Evolutionary conservation across 1,140 invertebrate species (phyloP).

Genomic region (Pogonus chalceus): DNA sequence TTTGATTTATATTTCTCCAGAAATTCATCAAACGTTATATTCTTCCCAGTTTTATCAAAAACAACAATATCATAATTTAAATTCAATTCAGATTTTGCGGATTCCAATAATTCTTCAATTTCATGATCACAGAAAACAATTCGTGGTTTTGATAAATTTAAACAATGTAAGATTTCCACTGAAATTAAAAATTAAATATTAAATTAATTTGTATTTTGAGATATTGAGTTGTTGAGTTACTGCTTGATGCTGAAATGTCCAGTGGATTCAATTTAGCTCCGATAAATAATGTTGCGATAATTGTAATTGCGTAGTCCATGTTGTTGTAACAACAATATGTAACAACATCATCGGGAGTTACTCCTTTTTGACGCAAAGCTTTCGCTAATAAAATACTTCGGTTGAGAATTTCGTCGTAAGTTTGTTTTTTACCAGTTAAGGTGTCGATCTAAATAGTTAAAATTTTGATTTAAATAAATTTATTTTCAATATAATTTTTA

Average conservation of each 20-base stretch:
- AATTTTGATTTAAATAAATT: too few relatives aligned
- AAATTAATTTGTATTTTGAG: too few relatives aligned
- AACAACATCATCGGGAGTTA: neutral
- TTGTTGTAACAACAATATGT: neutral
- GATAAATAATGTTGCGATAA: neutral
- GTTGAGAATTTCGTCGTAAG: neutral
- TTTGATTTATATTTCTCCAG: neutral
- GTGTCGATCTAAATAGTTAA: neutral
- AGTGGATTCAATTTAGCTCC: too few relatives aligned
- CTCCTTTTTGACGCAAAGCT: neutral
- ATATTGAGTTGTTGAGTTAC: too few relatives aligned
- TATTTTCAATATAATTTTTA: too few relatives aligned
- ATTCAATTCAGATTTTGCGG: neutral
- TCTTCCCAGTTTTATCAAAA: neutral
- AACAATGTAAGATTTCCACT: neutral
- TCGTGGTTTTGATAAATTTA: neutral
- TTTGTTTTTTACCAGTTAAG: neutral
- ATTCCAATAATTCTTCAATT: neutral
- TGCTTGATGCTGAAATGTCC: too few relatives aligned
- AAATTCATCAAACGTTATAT: neutral
- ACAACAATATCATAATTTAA: neutral
- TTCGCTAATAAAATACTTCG: neutral
- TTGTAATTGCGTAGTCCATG: neutral
- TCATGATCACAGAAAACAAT: neutral
- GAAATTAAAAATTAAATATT: too few relatives aligned